Conservation (phyloP, 2,113 vertebrate species). For the Neolamprologus cancellatus region DNA sequence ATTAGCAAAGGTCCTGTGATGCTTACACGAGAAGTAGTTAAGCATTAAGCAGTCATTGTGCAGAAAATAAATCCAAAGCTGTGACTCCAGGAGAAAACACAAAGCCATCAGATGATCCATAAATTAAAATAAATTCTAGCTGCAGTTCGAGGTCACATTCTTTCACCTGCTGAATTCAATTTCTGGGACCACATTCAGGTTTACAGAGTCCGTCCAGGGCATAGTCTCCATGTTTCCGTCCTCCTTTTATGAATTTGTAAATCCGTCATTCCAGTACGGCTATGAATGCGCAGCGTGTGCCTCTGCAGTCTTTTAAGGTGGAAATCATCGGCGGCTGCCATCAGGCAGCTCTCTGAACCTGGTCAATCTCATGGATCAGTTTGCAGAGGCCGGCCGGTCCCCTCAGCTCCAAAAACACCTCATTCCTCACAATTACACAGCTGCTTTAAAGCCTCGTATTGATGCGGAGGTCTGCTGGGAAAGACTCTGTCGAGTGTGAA, state of each 20-base stretch:
- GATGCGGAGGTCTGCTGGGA: background rate
- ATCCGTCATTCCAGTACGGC: background rate
- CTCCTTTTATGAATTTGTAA: background rate
- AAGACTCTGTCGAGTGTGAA: background rate
- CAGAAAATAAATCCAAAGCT: background rate
- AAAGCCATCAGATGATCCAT: background rate
- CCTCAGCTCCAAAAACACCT: background rate
- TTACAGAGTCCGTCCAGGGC: background rate
- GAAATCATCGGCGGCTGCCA: background rate
- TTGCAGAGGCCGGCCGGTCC: background rate
- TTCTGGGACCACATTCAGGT: background rate
- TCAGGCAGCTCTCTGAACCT: background rate
- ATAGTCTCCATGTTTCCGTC: background rate
- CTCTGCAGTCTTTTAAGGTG: background rate
- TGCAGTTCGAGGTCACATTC: background rate
- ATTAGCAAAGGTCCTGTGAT: background rate
- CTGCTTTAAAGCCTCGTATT: background rate
- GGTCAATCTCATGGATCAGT: background rate
- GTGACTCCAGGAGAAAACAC: background rate
- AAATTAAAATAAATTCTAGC: background rate
- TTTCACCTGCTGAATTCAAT: background rate
- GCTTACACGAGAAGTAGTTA: background rate
- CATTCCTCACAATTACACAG: background rate
- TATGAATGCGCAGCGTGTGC: background rate
- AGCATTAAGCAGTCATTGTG: background rate